A percentile compares a stretch with the other conserved stretches of the same genome.
These are phyloP conservation scores for Onychostoma macrolepis DNA, from an alignment of 2,113 vertebrate genomes.

Conservation along the genomic window DNA sequence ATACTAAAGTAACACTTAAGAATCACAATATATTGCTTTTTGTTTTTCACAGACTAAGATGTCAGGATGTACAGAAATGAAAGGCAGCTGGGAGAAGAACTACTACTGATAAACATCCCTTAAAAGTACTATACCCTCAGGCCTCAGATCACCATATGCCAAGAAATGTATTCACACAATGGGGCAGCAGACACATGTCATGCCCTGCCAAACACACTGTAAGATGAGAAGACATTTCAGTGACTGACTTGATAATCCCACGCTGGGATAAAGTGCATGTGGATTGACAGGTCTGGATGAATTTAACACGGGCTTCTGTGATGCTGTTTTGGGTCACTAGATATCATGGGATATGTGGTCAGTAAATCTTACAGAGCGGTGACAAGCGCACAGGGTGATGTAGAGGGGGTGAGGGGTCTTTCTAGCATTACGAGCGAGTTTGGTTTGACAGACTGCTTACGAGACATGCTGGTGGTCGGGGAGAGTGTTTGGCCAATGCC, in stretches of 20 bases:
- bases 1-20: no score
- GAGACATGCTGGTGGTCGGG: neutral
- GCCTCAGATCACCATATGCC: slow-evolving; percentile 10
- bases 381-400: slow-evolving; percentile 31
- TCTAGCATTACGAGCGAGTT: neutral
- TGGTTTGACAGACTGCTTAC: slow-evolving; percentile 25
- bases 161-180: neutral
- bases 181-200: neutral
- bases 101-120: neutral
- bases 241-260: neutral
- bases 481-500: neutral
- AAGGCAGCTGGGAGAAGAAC: neutral
- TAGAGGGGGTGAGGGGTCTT: slow-evolving; percentile 39
- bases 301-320: slow-evolving; percentile 39
- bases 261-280: neutral
- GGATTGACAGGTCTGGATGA: slow-evolving; percentile 24
- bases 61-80: neutral
- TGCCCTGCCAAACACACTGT: neutral
- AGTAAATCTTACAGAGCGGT: slow-evolving; percentile 10
- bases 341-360: slow-evolving; percentile 36
- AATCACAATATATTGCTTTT: no score
- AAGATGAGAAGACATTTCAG: neutral
- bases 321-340: slow-evolving; percentile 49
- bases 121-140: neutral
- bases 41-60: neutral